These are phyloP conservation scores for Eupelmus urozonus DNA, from an alignment of 2,888 invertebrate species.

Conservation along the genomic window DNA sequence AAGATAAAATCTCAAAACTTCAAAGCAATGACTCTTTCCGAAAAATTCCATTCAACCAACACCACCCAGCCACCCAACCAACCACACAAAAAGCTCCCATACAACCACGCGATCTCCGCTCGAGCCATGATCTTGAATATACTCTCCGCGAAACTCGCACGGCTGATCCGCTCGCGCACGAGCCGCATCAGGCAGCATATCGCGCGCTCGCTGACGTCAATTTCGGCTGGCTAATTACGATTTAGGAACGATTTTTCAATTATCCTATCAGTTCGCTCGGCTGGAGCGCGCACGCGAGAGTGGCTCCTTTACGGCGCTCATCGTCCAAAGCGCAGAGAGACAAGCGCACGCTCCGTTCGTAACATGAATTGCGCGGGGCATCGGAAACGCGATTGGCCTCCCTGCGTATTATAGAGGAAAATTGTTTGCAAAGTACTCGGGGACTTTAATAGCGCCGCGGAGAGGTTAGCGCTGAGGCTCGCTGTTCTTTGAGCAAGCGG, in stretches of 20 bases:
- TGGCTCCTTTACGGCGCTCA: constrained; percentile 43
- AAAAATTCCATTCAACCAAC: no score
- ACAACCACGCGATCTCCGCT: no score
- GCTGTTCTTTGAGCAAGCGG: no score
- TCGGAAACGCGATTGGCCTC: constrained; percentile 57
- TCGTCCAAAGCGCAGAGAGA: no score
- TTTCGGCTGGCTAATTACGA: constrained; percentile 56
- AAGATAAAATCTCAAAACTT: no score
- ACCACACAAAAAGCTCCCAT: no score
- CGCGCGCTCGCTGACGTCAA: no score
- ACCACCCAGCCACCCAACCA: no score
- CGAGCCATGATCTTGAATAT: constrained; percentile 53
- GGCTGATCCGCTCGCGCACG: constrained; percentile 33
- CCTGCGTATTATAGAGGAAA: constrained; percentile 55
- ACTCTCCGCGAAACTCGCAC: constrained; percentile 47
- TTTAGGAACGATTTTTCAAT: constrained; percentile 58
- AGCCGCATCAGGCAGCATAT: no score
- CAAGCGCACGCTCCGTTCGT: constrained; percentile 12
- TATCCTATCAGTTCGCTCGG: constrained; percentile 57
- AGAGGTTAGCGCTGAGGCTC: background rate
- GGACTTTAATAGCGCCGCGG: constrained; percentile 21
- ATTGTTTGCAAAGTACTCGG: constrained; percentile 50
- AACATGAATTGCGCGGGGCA: constrained; percentile 55
- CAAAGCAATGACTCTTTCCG: no score
- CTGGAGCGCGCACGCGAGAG: constrained; percentile 21